These are phyloP conservation scores for Acanthisitta chloris DNA, from an alignment of 2,113 vertebrate species.

Conservation along the genomic window DNA sequence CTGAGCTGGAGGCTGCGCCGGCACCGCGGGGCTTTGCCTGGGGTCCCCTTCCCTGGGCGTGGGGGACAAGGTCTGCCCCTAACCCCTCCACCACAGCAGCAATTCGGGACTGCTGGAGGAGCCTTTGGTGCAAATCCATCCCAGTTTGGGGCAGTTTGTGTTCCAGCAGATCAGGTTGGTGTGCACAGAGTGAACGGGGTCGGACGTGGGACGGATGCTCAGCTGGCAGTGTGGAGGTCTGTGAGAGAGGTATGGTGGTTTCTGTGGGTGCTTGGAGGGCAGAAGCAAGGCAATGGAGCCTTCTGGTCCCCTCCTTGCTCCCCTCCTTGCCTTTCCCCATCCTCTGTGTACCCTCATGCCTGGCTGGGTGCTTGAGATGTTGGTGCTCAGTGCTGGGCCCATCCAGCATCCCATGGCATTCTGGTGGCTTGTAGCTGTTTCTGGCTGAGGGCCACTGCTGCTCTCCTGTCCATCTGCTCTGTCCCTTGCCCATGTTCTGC, in stretches of 20 bases:
- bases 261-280: neutral
- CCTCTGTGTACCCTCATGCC: fast-evolving
- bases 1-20: neutral
- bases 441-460: neutral
- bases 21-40: fast-evolving
- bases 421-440: neutral
- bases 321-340: neutral
- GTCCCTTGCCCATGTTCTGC: neutral
- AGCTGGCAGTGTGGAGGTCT: neutral
- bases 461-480: neutral
- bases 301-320: neutral
- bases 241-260: neutral
- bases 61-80: neutral
- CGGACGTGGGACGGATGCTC: fast-evolving
- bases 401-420: fast-evolving
- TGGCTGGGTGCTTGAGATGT: neutral
- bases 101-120: neutral
- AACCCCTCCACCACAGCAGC: fast-evolving
- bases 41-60: neutral
- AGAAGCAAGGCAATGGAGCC: neutral
- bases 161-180: neutral
- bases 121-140: neutral
- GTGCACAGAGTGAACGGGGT: fast-evolving
- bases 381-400: fast-evolving
- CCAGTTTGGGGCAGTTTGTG: neutral